Evolutionary conservation across 2,797 vertebrate genomes (phyloP), one percentile per base, ranked within the genome.

Genomic region (Selene dorsalis): DNA sequence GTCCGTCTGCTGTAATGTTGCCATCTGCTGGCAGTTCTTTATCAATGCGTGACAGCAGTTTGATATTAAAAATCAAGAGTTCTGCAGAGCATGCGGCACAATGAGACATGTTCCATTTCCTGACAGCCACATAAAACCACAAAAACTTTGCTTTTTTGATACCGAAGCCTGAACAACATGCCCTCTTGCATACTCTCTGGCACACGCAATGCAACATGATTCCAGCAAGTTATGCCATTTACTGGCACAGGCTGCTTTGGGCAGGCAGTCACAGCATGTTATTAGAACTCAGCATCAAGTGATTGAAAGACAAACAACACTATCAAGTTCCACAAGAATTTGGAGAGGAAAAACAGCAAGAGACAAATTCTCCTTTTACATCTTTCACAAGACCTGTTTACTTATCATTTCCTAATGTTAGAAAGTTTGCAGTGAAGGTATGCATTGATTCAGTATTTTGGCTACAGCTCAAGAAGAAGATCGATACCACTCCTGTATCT

Each of bases 1-100:
- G 69, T 10, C 79, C 92, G n/a, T 88, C 89, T 88, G 88, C 90
- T 89, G 87, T 85, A 82, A 87, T 78, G 91, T 87, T 90, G 93
- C 94, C 94, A 91, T 91, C 94, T 95, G 82, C 91, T 95, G 94
- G 93, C 68, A 77, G 87, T 45, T 82, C 20, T 65, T 76, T 32
- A 83, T 75, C 67, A 85, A 74, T 86, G 79, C 75, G 30, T 48
- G 62, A 77, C 76, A 67, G 24, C 30, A 30, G 59, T 50, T 30
- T 59, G 26, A 75, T 64, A 50, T 24, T 35, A 35, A 45, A 73
- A 79, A 80, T 75, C 69, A 28, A 28, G 26, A 22, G 43, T 41
- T 61, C 28, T 70, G 52, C 14, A 56, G 20, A 13, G 56, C 30
- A 43, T 79, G 66, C 69, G 72, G 41, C 70, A 85, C 41, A 79